Base-by-base conservation (phyloP, 2,888 invertebrate genomes). In the Drosophila lacicola region DNA sequence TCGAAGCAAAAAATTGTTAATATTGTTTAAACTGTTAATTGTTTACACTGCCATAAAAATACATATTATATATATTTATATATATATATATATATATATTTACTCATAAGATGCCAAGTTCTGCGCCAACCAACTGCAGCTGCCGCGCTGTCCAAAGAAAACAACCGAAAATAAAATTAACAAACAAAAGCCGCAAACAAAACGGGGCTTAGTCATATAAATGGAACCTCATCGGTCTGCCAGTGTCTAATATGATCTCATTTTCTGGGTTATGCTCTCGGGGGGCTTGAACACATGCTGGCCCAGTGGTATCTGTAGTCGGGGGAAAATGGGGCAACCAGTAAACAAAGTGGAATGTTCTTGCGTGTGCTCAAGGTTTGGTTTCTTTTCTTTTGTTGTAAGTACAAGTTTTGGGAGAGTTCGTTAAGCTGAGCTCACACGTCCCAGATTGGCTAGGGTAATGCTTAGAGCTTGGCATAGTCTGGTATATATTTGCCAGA, bases 1-100 rank as follows among this genome's bases (percentile, higher is more conserved):
- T 89, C 73, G 88, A 86, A 86, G 89, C 88, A 85, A 89, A 85
- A 78, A 80, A 80, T 80, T 68, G 76, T 85, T 81, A 86, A 80
- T 73, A 46, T 63, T 74, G 61, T 80, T 66, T 70, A 69, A 57
- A 56, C 74, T 75, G 56, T 74, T 79, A 65, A 65, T 73, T 75
- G 70, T 69, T 71, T 75, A 70, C 78, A 64, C 74, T 76, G 72
- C 64, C 89, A 86, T 88, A 86, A 86, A 86, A 86, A 86, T 86
- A 86, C 83, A 78, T 89, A 71, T 64, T 64, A 73, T 74, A 69
- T 88, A 64, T 78, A 61, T 63, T 54, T 69, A 49, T 39, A 73
- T 78, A 47, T 72, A 71, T 71, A 65, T 65, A 67, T 67, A 64
- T 63, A 63, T 79, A 68, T 78, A 78, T 73, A 75, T 81, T 74